These are phyloP conservation scores for Lasioglossum marginatum DNA, from an alignment of 2,888 invertebrate genomes.

Conservation along the genomic window DNA sequence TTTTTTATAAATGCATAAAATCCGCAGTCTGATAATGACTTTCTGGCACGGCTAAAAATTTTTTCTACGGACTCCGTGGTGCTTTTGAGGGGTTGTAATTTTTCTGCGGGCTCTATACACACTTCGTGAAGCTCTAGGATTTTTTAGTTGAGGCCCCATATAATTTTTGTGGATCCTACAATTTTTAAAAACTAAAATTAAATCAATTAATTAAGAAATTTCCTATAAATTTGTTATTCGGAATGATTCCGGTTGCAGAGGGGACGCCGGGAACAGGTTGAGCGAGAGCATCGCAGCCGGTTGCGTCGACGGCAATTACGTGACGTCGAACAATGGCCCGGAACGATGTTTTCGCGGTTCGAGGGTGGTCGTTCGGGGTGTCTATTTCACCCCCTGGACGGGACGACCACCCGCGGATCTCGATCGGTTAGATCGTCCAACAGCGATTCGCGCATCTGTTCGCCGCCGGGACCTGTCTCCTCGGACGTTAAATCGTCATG, in stretches of 20 bases:
- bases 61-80: rapidly evolving
- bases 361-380: slow-evolving; percentile 34
- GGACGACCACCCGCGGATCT: slow-evolving; percentile 71
- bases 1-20: too few relatives aligned
- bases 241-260: neutral
- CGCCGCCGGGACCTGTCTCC: slow-evolving; percentile 6
- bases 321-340: neutral
- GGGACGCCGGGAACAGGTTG: neutral
- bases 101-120: rapidly evolving
- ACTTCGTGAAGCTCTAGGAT: neutral
- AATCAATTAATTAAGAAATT: neutral
- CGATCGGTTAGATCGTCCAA: slow-evolving; percentile 65
- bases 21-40: too few relatives aligned
- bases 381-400: slow-evolving; percentile 29
- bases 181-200: neutral
- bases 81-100: neutral
- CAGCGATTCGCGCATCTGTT: slow-evolving; percentile 32
- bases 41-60: neutral
- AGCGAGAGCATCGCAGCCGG: slow-evolving; percentile 4
- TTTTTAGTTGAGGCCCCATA: neutral
- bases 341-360: slow-evolving; percentile 17
- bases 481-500: slow-evolving; percentile 35
- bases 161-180: neutral
- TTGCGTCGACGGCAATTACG: slow-evolving; percentile 37
- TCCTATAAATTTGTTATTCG: neutral